phyloP scores from a whole-genome alignment of 2,888 invertebrate genomes.

The Mesorhabditis sp. region DNA sequence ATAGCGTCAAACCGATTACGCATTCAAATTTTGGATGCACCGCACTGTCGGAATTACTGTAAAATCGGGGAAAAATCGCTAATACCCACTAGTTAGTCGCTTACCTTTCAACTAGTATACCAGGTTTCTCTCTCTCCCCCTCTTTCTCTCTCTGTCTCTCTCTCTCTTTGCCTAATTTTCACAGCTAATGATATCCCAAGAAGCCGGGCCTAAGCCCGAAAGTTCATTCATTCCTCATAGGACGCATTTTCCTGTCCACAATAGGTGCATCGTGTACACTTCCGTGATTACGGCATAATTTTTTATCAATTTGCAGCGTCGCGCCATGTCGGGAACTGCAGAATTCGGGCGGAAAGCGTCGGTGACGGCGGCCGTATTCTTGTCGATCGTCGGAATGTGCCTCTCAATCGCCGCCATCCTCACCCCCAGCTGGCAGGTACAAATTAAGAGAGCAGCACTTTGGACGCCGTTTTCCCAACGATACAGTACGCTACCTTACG shows the following conservation, averaged over 20 bases:
- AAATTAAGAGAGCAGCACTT: not conserved
- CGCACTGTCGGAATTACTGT: no score
- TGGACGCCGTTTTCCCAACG: not conserved
- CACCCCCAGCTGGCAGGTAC: slow-evolving; percentile 52
- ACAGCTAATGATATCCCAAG: slow-evolving; percentile 9
- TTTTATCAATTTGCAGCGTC: slow-evolving; percentile 21
- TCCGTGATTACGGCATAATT: no score
- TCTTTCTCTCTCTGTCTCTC: slow-evolving; percentile 12
- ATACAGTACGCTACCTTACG: no score
- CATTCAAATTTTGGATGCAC: no score
- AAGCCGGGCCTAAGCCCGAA: slow-evolving; percentile 6
- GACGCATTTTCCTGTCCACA: no score
- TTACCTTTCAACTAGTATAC: no score
- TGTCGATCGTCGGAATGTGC: slow-evolving; percentile 51
- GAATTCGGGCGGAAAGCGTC: slow-evolving; percentile 43
- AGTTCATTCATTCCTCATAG: no score
- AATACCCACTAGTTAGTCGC: no score
- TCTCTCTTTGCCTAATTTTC: slow-evolving; percentile 5
- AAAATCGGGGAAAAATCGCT: no score
- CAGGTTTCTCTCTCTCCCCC: not conserved
- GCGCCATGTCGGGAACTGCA: slow-evolving; percentile 24
- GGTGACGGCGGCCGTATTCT: slow-evolving; percentile 39
- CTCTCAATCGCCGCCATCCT: slow-evolving; percentile 54
- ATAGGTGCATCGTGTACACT: no score
- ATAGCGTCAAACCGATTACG: no score